These are phyloP conservation scores for Kryptolebias ocellatus DNA, from an alignment of 2,797 vertebrate genomes.

Conservation along the genomic window DNA sequence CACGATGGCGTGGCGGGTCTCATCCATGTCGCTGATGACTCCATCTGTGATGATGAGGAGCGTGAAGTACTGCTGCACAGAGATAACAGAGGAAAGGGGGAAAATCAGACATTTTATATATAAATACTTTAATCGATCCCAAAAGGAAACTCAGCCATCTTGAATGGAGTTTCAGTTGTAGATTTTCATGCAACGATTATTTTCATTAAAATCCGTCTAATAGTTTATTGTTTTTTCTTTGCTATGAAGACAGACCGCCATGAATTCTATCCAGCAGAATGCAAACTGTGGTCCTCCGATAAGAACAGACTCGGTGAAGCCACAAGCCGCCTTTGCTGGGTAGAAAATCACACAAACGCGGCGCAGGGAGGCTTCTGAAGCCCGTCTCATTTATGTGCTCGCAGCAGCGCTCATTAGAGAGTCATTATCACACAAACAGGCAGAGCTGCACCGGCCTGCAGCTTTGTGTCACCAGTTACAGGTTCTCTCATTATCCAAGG, in stretches of 20 bases:
- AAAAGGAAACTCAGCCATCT: too few relatives aligned
- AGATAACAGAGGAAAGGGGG: not conserved
- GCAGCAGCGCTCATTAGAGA: conserved; percentile 78
- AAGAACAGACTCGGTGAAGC: conserved; percentile 37
- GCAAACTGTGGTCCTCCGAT: conserved; percentile 16
- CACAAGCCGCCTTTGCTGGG: conserved; percentile 24
- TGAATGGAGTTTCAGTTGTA: too few relatives aligned
- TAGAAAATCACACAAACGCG: conserved; percentile 38
- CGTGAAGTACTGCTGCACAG: conserved; percentile 94
- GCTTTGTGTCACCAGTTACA: conserved; percentile 31
- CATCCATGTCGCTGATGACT: conserved; percentile 99
- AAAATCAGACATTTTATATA: too few relatives aligned
- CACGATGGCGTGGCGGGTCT: conserved; percentile 92
- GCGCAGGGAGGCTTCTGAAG: conserved; percentile 62
- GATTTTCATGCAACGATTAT: too few relatives aligned
- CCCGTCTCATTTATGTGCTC: conserved; percentile 76
- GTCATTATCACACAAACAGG: conserved; percentile 71
- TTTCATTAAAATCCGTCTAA: too few relatives aligned
- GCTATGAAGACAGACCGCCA: conserved; percentile 3
- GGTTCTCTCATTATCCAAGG: conserved; percentile 62
- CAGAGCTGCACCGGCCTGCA: conserved; percentile 50
- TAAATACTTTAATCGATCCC: too few relatives aligned
- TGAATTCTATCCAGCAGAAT: conserved; percentile 1
- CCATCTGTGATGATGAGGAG: conserved; percentile 98
- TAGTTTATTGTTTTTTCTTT: not conserved